These are phyloP conservation scores for Tauraco hartlaubi DNA, from an alignment of 2,797 vertebrate genomes.

Conservation along the genomic window DNA sequence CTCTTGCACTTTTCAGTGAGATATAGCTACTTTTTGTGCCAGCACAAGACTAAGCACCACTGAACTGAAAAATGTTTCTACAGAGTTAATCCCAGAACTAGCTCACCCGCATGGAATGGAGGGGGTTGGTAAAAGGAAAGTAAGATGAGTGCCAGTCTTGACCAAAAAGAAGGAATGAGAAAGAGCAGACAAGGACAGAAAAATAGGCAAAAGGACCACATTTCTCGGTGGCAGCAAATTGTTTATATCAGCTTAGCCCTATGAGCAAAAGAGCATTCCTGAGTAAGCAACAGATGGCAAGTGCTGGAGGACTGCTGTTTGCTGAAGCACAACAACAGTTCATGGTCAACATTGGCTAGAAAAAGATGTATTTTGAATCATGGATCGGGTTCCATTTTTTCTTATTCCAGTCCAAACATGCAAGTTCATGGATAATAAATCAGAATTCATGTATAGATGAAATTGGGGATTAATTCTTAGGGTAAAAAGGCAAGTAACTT, in stretches of 20 bases:
- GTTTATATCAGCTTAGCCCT: not conserved
- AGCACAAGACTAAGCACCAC: not conserved
- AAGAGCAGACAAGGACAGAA: not conserved
- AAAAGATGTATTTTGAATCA: not conserved
- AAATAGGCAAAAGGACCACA: not conserved
- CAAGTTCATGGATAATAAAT: not conserved
- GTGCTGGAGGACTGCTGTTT: not conserved
- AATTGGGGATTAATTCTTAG: not conserved
- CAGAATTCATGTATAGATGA: not conserved
- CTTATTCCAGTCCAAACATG: not conserved
- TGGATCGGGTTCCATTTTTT: not conserved
- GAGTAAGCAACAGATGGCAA: not conserved
- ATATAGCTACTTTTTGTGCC: not conserved
- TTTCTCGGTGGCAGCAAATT: not conserved
- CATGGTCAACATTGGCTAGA: not conserved
- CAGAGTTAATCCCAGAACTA: not conserved
- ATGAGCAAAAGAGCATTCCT: not conserved
- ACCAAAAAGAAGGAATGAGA: not conserved
- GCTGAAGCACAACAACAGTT: not conserved
- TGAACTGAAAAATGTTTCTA: not conserved
- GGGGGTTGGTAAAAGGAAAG: rapidly evolving
- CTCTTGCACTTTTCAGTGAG: not conserved
- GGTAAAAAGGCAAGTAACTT: not conserved
- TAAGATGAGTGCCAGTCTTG: not conserved
- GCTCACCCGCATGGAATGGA: rapidly evolving